phyloP scores from a whole-genome alignment of 2,797 vertebrate genomes.

The Linurgus olivaceus region DNA sequence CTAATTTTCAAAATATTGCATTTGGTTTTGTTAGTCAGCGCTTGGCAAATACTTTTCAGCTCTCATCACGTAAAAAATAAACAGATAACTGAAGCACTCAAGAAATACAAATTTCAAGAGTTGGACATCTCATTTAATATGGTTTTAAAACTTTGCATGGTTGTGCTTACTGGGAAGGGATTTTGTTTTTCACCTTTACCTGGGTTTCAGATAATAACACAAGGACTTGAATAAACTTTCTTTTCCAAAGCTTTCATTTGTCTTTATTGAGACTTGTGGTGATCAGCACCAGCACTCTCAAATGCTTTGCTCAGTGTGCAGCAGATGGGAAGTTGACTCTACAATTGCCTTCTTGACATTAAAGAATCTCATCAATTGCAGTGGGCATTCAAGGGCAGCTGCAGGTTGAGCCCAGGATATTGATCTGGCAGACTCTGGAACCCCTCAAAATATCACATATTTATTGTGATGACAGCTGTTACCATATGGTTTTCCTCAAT shows the following conservation, averaged over 20 bases:
- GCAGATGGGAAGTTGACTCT: neutral
- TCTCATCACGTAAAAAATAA: neutral
- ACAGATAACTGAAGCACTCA: neutral
- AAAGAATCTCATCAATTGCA: neutral
- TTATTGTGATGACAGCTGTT: neutral
- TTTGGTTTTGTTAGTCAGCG: neutral
- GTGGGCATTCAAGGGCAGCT: neutral
- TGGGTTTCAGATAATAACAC: neutral
- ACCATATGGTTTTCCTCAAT: neutral
- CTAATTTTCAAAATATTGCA: neutral
- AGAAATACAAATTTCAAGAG: neutral
- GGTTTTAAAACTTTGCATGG: neutral
- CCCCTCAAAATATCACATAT: neutral
- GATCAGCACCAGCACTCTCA: neutral
- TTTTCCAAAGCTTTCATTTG: neutral
- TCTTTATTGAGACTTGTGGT: neutral
- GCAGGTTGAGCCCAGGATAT: neutral
- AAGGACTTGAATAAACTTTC: neutral
- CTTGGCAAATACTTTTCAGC: neutral
- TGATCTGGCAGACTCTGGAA: neutral
- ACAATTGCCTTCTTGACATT: neutral
- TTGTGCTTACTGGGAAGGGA: neutral
- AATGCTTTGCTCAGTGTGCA: neutral
- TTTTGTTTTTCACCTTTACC: neutral
- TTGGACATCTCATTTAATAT: neutral